Evolutionary conservation across 2,113 vertebrate genomes (phyloP).

Genomic region (Dasyprocta punctata): DNA sequence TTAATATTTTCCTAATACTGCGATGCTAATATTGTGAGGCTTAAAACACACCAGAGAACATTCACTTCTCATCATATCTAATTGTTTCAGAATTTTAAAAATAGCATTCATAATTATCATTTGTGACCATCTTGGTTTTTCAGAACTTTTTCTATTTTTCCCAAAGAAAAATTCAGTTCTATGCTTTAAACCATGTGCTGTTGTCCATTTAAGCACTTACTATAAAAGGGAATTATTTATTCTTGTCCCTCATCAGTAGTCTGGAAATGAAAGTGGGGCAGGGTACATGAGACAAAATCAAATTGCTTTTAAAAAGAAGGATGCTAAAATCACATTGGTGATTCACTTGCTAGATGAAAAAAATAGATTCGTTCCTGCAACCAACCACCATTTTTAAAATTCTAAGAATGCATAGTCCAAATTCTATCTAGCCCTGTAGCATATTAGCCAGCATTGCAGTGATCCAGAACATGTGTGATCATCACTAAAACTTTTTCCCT

Average conservation of each 20-base stretch:
- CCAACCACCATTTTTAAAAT: background rate
- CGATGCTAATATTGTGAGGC: background rate
- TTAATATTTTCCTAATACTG: constrained; percentile 17
- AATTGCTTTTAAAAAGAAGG: background rate
- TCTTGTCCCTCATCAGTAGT: constrained; percentile 13
- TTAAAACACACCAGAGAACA: constrained; percentile 23
- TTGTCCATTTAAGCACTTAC: constrained; percentile 37
- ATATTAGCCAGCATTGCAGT: background rate
- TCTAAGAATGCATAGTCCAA: background rate
- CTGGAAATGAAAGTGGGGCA: constrained; percentile 25
- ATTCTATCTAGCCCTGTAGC: background rate
- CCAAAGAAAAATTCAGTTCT: constrained; percentile 17
- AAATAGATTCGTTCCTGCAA: background rate
- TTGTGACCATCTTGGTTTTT: constrained; percentile 40
- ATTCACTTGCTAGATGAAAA: background rate
- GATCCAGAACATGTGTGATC: constrained; percentile 26
- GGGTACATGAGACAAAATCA: constrained; percentile 23
- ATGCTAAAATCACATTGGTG: background rate
- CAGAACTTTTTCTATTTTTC: background rate
- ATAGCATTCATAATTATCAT: constrained; percentile 34
- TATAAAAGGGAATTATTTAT: constrained; percentile 33
- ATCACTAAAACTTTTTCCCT: background rate
- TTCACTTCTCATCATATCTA: background rate
- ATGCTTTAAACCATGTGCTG: constrained; percentile 20
- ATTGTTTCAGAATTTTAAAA: constrained; percentile 61